Evolutionary conservation across 2,888 invertebrate genomes (phyloP).

Genomic region (Druceiella hillmani): DNA sequence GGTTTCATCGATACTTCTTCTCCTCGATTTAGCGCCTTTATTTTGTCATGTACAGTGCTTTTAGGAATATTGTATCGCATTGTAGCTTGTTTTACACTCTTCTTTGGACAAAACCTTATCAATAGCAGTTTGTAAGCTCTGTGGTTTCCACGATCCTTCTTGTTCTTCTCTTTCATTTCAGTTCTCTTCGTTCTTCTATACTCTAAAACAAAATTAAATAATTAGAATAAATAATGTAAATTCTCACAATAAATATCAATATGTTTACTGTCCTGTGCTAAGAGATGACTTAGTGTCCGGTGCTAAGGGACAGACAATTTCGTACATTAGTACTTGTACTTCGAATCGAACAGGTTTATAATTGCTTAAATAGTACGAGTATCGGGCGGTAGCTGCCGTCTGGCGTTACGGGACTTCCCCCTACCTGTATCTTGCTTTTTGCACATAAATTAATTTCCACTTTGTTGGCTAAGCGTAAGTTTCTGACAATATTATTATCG

Average conservation of each 20-base stretch:
- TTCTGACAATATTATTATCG: too few relatives aligned
- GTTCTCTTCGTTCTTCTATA: conserved; percentile 7
- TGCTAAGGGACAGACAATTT: conserved; percentile 1
- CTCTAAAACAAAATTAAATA: conserved; percentile 6
- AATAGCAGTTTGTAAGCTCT: conserved; percentile 9
- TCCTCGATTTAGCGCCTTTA: conserved; percentile 6
- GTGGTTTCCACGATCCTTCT: conserved; percentile 8
- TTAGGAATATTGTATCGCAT: conserved; percentile 8
- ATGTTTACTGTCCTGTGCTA: conserved; percentile 5
- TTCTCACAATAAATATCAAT: conserved; percentile 5
- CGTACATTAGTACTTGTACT: too few relatives aligned
- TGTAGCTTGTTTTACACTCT: conserved; percentile 7
- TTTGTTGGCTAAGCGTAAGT: too few relatives aligned
- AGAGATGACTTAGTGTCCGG: conserved; percentile 6
- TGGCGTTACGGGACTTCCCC: too few relatives aligned
- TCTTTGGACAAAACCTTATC: conserved; percentile 9
- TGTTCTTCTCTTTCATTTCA: too few relatives aligned
- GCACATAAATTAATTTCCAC: too few relatives aligned
- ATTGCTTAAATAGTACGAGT: too few relatives aligned
- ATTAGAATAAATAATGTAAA: conserved; percentile 2
- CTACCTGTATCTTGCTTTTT: too few relatives aligned
- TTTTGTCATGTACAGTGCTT: conserved; percentile 12
- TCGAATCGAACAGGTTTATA: too few relatives aligned
- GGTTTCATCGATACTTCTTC: conserved; percentile 12
- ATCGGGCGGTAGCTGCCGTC: too few relatives aligned